Percentiles rank a stretch among this genome's conserved stretches.
These are phyloP conservation scores for Amphimallon solstitiale DNA, from an alignment of 2,888 invertebrate species.

Conservation along the genomic window DNA sequence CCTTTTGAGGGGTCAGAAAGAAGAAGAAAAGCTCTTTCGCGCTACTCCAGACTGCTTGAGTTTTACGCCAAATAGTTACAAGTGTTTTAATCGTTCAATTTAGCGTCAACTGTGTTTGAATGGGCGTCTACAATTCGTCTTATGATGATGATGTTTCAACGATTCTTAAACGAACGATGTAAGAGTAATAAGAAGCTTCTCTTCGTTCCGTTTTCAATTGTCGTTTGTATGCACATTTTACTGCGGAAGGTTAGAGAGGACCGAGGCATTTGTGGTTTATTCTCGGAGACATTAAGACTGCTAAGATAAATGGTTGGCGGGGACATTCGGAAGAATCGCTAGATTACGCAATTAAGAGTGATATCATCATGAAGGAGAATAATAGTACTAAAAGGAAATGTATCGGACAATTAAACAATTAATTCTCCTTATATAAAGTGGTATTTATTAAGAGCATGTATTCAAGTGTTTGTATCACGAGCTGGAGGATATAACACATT, in stretches of 20 bases:
- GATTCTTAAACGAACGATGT: slow-evolving; percentile 14
- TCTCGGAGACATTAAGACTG: slow-evolving; percentile 9
- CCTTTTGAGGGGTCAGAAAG: neutral
- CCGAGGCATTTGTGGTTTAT: slow-evolving; percentile 12
- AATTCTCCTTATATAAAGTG: slow-evolving; percentile 1
- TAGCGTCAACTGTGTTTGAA: slow-evolving; percentile 26
- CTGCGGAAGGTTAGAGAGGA: slow-evolving; percentile 9
- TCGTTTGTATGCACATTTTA: slow-evolving; percentile 30
- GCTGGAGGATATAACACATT: too few relatives aligned
- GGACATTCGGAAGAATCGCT: slow-evolving; percentile 18
- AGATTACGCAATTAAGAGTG: slow-evolving; percentile 20
- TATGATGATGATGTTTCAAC: slow-evolving; percentile 28
- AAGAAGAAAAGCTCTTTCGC: slow-evolving; percentile 16
- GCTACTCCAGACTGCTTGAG: neutral
- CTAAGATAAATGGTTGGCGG: slow-evolving; percentile 3
- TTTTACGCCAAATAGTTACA: slow-evolving; percentile 5
- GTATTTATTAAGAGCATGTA: neutral
- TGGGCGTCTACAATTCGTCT: slow-evolving; percentile 20
- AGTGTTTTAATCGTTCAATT: slow-evolving; percentile 34
- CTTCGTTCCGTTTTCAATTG: slow-evolving; percentile 26
- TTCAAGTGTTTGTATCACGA: too few relatives aligned
- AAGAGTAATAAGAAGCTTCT: slow-evolving; percentile 12
- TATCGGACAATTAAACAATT: slow-evolving; percentile 14
- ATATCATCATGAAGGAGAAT: neutral
- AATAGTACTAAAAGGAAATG: slow-evolving; percentile 7